Conservation (phyloP, 2,113 vertebrate genomes). For the Pedetes capensis region DNA sequence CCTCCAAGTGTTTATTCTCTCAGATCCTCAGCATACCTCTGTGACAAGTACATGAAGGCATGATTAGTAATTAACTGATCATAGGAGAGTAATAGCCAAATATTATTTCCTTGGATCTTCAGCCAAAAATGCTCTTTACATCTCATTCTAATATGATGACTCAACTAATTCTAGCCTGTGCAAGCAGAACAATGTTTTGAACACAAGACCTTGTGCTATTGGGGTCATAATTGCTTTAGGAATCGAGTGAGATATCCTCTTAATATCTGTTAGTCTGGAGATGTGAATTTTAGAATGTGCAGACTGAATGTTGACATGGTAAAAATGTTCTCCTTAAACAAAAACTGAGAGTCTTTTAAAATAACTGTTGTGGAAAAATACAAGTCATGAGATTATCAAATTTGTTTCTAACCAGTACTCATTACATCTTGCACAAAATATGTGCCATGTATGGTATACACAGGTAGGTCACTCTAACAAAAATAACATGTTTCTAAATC, state of each 20-base stretch:
- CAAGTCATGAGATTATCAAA: background rate
- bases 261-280: slow-evolving; percentile 29
- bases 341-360: slow-evolving; percentile 34
- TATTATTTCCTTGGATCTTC: slow-evolving; percentile 26
- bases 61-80: slow-evolving; percentile 12
- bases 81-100: slow-evolving; percentile 13
- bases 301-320: background rate
- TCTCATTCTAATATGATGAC: slow-evolving; percentile 3
- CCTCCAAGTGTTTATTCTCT: background rate
- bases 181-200: background rate
- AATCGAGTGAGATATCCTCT: background rate
- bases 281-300: slow-evolving; percentile 16
- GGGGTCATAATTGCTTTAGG: background rate
- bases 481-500: background rate
- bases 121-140: slow-evolving; percentile 50
- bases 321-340: slow-evolving; percentile 42
- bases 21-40: background rate
- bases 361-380: background rate
- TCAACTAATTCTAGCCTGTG: slow-evolving; percentile 13
- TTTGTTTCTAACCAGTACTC: background rate
- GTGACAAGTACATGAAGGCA: background rate
- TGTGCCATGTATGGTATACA: background rate
- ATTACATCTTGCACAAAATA: background rate
- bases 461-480: background rate
- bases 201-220: background rate